phyloP scores from a whole-genome alignment of 1,140 invertebrate species.

The Solenopsis invicta region DNA sequence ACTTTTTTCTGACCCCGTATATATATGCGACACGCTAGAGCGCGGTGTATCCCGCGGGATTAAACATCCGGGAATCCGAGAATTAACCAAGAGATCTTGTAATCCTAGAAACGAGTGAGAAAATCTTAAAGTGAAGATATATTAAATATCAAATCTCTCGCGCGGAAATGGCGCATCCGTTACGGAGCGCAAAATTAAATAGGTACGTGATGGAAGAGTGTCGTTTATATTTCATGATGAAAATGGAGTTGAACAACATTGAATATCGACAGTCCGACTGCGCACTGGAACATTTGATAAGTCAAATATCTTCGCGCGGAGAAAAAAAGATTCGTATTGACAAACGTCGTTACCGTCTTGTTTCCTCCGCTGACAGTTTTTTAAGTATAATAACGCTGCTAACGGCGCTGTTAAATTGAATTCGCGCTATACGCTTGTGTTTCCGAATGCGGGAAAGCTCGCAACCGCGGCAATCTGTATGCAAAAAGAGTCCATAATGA shows the following conservation, averaged over 20 bases:
- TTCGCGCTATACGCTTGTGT: slow-evolving; percentile 33
- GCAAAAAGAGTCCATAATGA: slow-evolving; percentile 17
- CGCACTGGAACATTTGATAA: background rate
- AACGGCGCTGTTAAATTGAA: slow-evolving; percentile 3
- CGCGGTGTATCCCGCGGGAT: background rate
- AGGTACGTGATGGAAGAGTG: background rate
- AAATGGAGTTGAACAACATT: background rate
- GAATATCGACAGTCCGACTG: background rate
- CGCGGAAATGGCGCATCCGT: background rate
- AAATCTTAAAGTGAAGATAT: background rate
- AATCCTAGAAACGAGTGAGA: background rate
- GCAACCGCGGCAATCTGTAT: background rate
- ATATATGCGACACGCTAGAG: background rate
- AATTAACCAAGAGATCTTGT: background rate
- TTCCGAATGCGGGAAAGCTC: background rate
- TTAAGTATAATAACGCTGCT: slow-evolving; percentile 6
- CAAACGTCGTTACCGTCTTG: background rate
- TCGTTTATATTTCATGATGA: background rate
- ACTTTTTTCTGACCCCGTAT: background rate
- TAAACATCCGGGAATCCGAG: background rate
- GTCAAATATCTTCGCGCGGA: background rate
- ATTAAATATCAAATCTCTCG: background rate
- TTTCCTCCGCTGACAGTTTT: background rate
- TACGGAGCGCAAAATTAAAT: slow-evolving; percentile 3
- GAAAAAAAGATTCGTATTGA: background rate